Base-by-base conservation (phyloP, 2,888 invertebrate genomes). In the Melangyna quadrimaculata region DNA sequence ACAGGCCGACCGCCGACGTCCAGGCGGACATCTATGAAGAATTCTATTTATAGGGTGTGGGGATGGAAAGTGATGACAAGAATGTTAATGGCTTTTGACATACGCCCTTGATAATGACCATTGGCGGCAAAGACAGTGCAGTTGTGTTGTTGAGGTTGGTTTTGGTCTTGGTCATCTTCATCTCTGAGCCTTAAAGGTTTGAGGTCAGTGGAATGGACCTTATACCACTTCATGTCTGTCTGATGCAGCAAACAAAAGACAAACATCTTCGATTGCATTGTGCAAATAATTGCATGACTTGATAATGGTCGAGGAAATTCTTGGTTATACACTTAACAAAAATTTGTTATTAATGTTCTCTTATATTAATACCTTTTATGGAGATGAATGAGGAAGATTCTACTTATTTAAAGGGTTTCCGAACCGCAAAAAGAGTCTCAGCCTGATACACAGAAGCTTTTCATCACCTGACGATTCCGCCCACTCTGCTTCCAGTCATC, bases 61-160 rank as follows among this genome's bases (percentile, higher is more conserved):
- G 87, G 87, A 87, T 88, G 83, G 87, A 88, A 88, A 88, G 88
- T 89, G 89, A 89, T 88, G 89, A 89, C 89, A 89, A 88, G 88
- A 89, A 89, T 89, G 89, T 89, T 89, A 89, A 89, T 89, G 88
- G 89, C 87, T 89, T 88, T 88, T 88, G 89, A 89, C 88, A 88
- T 88, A 88, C 87, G 88, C 88, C 88, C 88, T 88, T 88, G 87
- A 77, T 81, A 72, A 77, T 81, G 81, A 72, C 77, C 80, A 77
- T 69, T 72, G 86, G 84, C 75, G 78, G 51, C 35, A 27, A 40
- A 32, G 29, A n/a, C 32, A 24, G 43, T 27, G 43, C 12, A 6
- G n/a, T 57, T 57, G 19, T 57, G 19, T n/a, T 43, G 53, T 48
- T 32, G 29, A 12, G 35, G 51, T 51, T 27, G 55, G n/a, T n/a